Conservation (phyloP, 37 sponge, comb jelly and placozoan genomes). For the Mnemiopsis leidyi region DNA sequence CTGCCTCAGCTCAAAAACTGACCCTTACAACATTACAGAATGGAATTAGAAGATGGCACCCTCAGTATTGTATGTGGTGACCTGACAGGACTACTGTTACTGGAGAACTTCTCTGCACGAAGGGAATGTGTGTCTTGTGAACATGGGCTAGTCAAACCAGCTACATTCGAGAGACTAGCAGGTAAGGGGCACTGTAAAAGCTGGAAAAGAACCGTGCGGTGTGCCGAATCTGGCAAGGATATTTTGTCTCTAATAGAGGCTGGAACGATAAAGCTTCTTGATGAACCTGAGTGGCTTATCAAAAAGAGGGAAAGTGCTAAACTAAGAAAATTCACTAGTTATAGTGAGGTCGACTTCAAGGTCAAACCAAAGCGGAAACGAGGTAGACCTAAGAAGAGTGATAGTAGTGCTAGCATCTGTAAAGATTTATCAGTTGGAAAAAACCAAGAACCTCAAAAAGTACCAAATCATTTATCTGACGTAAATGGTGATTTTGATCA, state of each 20-base stretch:
- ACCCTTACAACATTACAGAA: background rate
- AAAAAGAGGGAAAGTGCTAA: background rate
- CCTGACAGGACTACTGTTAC: background rate
- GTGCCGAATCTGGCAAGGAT: background rate
- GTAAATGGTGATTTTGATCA: background rate
- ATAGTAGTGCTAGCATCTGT: background rate
- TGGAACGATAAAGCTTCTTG: background rate
- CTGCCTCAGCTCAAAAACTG: no score
- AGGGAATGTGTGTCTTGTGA: conserved; percentile 28
- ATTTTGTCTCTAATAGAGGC: background rate
- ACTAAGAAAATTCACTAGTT: background rate
- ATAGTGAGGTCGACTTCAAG: background rate
- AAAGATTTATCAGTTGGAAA: background rate
- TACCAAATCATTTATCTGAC: background rate
- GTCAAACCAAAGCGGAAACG: background rate
- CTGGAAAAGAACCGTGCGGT: background rate
- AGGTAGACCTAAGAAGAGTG: conserved; percentile 34
- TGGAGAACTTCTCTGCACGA: background rate
- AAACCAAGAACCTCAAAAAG: background rate
- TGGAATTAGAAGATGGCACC: background rate
- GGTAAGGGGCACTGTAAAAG: background rate
- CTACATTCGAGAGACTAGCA: conserved; percentile 31
- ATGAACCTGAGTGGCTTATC: background rate
- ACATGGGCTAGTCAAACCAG: conserved; percentile 10
- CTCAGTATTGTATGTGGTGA: background rate